These are phyloP conservation scores for Mustelus asterias DNA, from an alignment of 2,113 vertebrate genomes.

Conservation along the genomic window DNA sequence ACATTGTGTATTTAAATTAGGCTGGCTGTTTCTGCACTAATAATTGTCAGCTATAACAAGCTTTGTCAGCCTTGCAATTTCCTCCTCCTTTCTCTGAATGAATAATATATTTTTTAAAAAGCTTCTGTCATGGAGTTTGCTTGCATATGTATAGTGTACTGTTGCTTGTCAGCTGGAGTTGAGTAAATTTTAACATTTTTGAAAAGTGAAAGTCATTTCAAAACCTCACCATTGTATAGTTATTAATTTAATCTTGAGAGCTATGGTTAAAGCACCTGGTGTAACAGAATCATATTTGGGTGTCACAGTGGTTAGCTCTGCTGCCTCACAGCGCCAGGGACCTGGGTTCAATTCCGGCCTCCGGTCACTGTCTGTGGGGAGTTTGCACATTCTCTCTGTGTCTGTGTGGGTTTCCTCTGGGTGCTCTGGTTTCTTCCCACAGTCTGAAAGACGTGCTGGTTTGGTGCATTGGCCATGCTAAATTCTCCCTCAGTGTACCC, in stretches of 20 bases:
- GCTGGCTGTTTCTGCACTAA: neutral
- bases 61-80: neutral
- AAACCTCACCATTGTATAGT: neutral
- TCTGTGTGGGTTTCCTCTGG: too few relatives aligned
- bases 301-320: too few relatives aligned
- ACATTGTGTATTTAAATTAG: neutral
- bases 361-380: too few relatives aligned
- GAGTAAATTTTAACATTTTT: neutral
- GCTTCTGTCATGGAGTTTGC: neutral
- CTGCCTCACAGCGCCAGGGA: too few relatives aligned
- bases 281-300: neutral
- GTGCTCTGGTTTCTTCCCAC: too few relatives aligned
- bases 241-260: neutral
- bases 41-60: neutral
- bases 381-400: too few relatives aligned
- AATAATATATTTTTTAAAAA: neutral
- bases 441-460: too few relatives aligned
- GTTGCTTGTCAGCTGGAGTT: neutral
- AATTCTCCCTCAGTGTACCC: too few relatives aligned
- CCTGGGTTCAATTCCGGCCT: too few relatives aligned
- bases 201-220: neutral
- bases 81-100: neutral
- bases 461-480: too few relatives aligned
- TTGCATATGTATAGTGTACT: neutral
- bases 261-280: neutral